Percentiles rank a stretch among this genome's conserved stretches.
Evolutionary conservation across 1,140 invertebrate genomes (phyloP).

Genomic region (Bombus superbus): DNA sequence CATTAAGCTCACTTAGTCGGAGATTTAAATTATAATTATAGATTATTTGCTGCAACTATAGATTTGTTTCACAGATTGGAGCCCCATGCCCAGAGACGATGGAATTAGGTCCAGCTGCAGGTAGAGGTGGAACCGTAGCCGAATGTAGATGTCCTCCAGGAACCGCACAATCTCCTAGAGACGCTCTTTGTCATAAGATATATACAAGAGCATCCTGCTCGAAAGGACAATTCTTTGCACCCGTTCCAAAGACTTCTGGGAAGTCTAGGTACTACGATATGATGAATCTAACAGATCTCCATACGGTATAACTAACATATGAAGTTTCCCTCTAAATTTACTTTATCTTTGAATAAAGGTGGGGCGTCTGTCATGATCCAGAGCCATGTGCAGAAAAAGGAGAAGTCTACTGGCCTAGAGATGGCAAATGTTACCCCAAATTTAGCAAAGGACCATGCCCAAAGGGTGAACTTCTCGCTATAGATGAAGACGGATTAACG

Average conservation of each 20-base stretch:
- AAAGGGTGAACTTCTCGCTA: conserved; percentile 86
- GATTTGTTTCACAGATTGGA: conserved; percentile 83
- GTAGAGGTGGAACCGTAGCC: conserved; percentile 84
- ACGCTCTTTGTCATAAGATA: conserved; percentile 87
- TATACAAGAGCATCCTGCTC: conserved; percentile 88
- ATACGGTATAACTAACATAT: accelerated
- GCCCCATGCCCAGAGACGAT: conserved; percentile 92
- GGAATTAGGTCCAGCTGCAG: conserved; percentile 88
- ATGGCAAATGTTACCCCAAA: conserved; percentile 88
- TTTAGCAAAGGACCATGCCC: conserved; percentile 89
- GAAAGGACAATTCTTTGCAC: conserved; percentile 88
- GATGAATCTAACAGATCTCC: not conserved
- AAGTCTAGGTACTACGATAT: conserved; percentile 65
- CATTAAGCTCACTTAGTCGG: too few relatives aligned
- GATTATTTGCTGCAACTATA: not conserved
- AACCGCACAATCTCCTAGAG: conserved; percentile 85
- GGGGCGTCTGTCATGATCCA: conserved; percentile 87
- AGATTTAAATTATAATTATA: not conserved
- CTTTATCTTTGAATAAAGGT: conserved; percentile 78
- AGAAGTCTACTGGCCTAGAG: conserved; percentile 88
- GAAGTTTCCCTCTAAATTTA: not conserved
- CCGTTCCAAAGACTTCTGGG: conserved; percentile 81
- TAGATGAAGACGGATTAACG: conserved; percentile 84
- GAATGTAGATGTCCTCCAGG: conserved; percentile 91
- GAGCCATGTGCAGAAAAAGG: conserved; percentile 84